phyloP scores from a whole-genome alignment of 2,113 vertebrate species.

The Microcebus tavaratra region DNA sequence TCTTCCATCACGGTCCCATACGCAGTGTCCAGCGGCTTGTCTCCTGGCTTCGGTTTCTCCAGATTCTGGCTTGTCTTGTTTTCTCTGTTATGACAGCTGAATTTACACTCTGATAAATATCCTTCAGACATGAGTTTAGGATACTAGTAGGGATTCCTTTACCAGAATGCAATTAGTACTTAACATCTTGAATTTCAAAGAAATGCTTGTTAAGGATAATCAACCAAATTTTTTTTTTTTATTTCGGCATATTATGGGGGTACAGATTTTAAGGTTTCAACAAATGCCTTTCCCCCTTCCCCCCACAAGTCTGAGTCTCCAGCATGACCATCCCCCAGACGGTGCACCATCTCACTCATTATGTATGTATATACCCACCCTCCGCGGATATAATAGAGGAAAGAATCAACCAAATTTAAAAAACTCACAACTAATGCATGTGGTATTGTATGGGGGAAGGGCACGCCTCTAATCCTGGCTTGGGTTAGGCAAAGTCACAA shows the following conservation, averaged over 20 bases:
- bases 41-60: not conserved
- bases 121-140: not conserved
- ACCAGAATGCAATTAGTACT: not conserved
- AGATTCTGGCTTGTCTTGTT: not conserved
- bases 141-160: not conserved
- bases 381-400: too few species aligned
- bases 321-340: too few species aligned
- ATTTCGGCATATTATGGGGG: too few species aligned
- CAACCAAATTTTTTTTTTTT: not conserved
- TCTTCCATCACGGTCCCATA: not conserved
- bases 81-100: not conserved
- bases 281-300: too few species aligned
- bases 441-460: too few species aligned
- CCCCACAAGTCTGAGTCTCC: too few species aligned
- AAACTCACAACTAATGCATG: too few species aligned
- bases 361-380: too few species aligned
- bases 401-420: not conserved
- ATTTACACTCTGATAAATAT: not conserved
- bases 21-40: not conserved
- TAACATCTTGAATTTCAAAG: not conserved
- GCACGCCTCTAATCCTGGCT: too few species aligned
- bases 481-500: too few species aligned
- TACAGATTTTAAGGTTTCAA: too few species aligned
- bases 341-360: too few species aligned
- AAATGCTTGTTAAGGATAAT: not conserved